Percentiles rank a stretch among this genome's conserved stretches.
phyloP scores from a whole-genome alignment of 2,888 invertebrate species.

The Xanthorhoe spadicearia region DNA sequence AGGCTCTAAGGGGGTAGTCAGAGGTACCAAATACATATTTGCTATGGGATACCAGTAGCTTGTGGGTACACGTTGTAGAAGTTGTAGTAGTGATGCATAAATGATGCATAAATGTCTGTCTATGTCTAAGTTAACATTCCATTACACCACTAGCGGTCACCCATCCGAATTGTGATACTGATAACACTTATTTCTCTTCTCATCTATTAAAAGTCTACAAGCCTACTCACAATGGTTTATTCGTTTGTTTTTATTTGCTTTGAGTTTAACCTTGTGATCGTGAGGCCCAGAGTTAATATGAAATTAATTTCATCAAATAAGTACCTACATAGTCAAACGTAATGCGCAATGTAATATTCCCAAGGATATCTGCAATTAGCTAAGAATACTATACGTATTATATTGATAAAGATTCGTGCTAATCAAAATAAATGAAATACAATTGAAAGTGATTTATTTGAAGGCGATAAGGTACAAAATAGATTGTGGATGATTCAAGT shows the following conservation, averaged over 20 bases:
- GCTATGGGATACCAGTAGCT: no score
- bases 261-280: background rate
- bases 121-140: no score
- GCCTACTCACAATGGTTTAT: background rate
- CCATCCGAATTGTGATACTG: no score
- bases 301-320: background rate
- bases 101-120: no score
- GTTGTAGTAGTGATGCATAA: no score
- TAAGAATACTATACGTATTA: background rate
- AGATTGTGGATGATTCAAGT: background rate
- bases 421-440: conserved; percentile 26
- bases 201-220: background rate
- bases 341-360: background rate
- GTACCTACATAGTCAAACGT: background rate
- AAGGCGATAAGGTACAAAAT: background rate
- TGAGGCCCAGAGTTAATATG: background rate
- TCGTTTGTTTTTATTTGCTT: background rate
- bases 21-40: no score
- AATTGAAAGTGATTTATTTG: background rate
- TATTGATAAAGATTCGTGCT: conserved; percentile 21
- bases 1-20: no score
- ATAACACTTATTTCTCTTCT: no score
- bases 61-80: no score
- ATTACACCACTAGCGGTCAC: no score
- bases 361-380: background rate